phyloP scores from a whole-genome alignment of 2,888 invertebrate species.

The Torymus auratus region DNA sequence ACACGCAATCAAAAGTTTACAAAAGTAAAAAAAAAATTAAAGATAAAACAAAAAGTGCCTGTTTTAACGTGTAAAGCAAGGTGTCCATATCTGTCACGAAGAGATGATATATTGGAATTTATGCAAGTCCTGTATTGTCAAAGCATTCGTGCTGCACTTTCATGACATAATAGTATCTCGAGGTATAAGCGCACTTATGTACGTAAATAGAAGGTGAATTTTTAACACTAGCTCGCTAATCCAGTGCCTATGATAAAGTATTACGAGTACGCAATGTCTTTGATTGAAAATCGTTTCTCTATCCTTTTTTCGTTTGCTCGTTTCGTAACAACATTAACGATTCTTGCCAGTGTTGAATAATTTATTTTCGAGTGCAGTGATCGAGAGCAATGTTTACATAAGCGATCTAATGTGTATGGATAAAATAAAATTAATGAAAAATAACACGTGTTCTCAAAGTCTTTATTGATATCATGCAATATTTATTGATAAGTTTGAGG shows the following conservation, averaged over 20 bases:
- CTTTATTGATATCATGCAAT: conserved; percentile 51
- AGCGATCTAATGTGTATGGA: conserved; percentile 34
- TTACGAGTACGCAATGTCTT: conserved; percentile 33
- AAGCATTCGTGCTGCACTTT: conserved; percentile 47
- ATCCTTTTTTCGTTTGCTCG: background rate
- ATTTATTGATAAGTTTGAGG: conserved; percentile 54
- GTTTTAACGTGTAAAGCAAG: conserved; percentile 47
- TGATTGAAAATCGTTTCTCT: conserved; percentile 34
- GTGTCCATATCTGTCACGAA: conserved; percentile 32
- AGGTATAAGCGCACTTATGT: conserved; percentile 43
- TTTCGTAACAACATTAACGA: conserved; percentile 24
- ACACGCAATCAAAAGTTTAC: too few species aligned
- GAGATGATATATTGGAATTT: conserved; percentile 48
- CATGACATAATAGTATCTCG: conserved; percentile 50
- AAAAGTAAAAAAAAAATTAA: conserved; percentile 4
- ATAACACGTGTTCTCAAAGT: conserved; percentile 26
- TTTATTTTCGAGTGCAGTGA: conserved; percentile 42
- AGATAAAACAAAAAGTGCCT: conserved; percentile 48
- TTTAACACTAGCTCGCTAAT: conserved; percentile 54
- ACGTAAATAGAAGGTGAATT: conserved; percentile 31
- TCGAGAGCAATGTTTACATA: conserved; percentile 38
- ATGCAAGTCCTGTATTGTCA: conserved; percentile 26
- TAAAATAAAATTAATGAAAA: conserved; percentile 29
- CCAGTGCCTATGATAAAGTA: conserved; percentile 54
- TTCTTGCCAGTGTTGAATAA: conserved; percentile 54